Evolutionary conservation across 2,113 vertebrate species (phyloP), one percentile per base, ranked within the genome.

Genomic region (Chrysochloris asiatica): DNA sequence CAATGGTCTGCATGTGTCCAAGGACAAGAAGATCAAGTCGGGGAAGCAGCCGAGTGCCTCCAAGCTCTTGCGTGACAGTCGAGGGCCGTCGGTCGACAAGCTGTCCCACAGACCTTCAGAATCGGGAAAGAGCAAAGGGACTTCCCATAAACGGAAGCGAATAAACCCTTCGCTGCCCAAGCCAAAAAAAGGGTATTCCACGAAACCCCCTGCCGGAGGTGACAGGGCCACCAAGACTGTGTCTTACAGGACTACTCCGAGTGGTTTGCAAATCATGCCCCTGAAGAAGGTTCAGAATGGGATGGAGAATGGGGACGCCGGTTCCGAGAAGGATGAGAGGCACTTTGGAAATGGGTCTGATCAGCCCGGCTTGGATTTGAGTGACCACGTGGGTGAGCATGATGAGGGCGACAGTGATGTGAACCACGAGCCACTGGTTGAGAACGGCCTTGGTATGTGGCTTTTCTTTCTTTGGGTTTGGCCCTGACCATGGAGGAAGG

Each of bases 161-260:
- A 98, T 98, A 92, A 97, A 95, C 94, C 96, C 98, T 6, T 96
- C 98, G 8, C 97, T 98, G 73, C 97, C 98, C 92, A 99, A 98
- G 97, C 98, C 98, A 47, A 98, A 97, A 95, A 97, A 97, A 97
- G 98, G 97, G 76, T 98, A 97, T 0, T 65, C 98, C 16, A 97
- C 98, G 69, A 99, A 99, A 93, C 97, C 97, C 47, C 94, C 97
- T 1, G 80, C 96, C 3, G 98, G 97, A 17, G 98, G 96, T 3
- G 99, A 99, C 95, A 97, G 98, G 95, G 98, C 98, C 30, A 96
- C 98, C 95, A 99, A 99, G 98, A 98, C 98, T 6, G 98, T 99
- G 90, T 98, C 98, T 12, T 99, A 98, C 95, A 98, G 98, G 98
- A 98, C 98, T 97, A 98, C 98, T 6, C 97, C 98, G 48, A 98